phyloP scores from a whole-genome alignment of 2,888 invertebrate genomes.

The Melangyna quadrimaculata region DNA sequence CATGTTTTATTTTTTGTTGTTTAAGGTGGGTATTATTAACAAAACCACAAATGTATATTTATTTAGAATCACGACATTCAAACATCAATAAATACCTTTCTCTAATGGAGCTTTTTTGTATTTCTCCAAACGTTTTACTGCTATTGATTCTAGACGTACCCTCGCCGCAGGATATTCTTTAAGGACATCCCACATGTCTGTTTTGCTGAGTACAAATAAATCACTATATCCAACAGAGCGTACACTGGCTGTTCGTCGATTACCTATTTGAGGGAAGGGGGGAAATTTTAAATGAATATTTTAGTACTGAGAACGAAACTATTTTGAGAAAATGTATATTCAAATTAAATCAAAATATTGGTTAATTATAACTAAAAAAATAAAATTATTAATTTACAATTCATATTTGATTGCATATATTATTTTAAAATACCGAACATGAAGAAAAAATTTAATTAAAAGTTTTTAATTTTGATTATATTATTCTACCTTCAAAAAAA shows the following conservation, averaged over 20 bases:
- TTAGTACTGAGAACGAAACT: neutral
- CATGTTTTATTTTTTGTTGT: neutral
- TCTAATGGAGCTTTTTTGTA: slow-evolving; percentile 96
- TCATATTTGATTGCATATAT: neutral
- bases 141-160: slow-evolving; percentile 97
- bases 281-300: neutral
- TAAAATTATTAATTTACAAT: neutral
- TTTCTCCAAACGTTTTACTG: slow-evolving; percentile 97
- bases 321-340: neutral
- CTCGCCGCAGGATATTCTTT: slow-evolving; percentile 97
- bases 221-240: slow-evolving; percentile 99
- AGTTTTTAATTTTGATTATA: no score
- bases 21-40: neutral
- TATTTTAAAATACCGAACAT: no score
- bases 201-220: slow-evolving; percentile 98
- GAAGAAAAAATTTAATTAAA: no score
- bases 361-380: neutral
- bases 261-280: slow-evolving; percentile 83
- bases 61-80: slow-evolving; percentile 28
- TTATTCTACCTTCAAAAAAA: no score
- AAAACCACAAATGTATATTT: neutral
- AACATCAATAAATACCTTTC: slow-evolving; percentile 86
- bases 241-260: slow-evolving; percentile 98
- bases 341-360: neutral
- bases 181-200: slow-evolving; percentile 99